Conservation (phyloP, 2,888 invertebrate genomes). For the Elysia crispata region DNA sequence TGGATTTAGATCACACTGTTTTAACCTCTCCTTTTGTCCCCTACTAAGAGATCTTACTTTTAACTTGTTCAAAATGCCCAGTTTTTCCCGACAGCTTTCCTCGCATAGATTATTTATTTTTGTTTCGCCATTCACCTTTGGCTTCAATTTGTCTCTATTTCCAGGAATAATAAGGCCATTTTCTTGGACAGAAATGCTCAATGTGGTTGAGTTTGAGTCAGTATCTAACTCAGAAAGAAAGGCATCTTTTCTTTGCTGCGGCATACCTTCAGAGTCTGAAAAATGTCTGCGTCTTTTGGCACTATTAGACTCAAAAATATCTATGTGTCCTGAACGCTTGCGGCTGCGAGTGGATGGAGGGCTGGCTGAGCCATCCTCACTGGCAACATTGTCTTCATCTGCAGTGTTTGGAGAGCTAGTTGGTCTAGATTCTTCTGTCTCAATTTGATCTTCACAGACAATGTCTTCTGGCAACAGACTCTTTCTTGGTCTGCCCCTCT, state of each 20-base stretch:
- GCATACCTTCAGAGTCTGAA: background rate
- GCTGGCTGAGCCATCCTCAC: slow-evolving; percentile 35
- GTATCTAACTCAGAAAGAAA: slow-evolving; percentile 19
- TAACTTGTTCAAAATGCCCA: background rate
- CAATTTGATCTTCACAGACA: background rate
- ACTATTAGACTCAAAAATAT: background rate
- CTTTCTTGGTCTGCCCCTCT: background rate
- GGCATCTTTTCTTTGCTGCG: background rate
- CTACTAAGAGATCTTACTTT: slow-evolving; percentile 9
- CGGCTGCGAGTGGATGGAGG: slow-evolving; percentile 39
- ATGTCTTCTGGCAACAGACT: background rate
- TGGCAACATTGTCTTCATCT: slow-evolving; percentile 45
- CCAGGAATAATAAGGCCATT: slow-evolving; percentile 1
- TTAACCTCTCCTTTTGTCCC: slow-evolving; percentile 3
- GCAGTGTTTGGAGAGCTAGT: background rate
- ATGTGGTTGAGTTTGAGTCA: slow-evolving; percentile 29
- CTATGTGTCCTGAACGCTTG: slow-evolving; percentile 4
- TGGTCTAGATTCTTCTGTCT: background rate
- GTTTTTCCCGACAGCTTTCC: slow-evolving; percentile 12
- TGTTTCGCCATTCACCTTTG: background rate
- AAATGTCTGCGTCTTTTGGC: background rate
- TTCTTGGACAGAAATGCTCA: background rate
- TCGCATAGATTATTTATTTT: slow-evolving; percentile 5
- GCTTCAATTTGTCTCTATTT: background rate
- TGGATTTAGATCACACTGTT: slow-evolving; percentile 33